Base-by-base conservation (phyloP, 2,797 vertebrate genomes). In the Ambastaia sidthimunki region DNA sequence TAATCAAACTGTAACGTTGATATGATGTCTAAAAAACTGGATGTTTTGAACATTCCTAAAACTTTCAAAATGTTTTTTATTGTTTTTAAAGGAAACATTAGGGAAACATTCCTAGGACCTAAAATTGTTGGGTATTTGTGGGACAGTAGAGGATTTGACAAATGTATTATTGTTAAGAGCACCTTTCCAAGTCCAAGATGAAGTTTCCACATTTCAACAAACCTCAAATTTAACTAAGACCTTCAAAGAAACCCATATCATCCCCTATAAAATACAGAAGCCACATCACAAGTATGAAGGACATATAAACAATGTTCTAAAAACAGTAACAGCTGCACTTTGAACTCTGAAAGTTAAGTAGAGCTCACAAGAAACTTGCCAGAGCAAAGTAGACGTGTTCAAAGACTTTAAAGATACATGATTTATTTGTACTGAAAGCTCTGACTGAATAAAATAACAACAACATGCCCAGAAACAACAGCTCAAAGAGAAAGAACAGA, bases 391-490 rank as follows among this genome's bases (percentile, higher is more conserved):
- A 66, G 75, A 83, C 19, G 71, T 67, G 59, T 79, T 34, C 59
- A 65, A 78, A 76, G 71, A 60, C 70, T 68, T 34, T 62, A 75
- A 74, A 25, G 71, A 65, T 52, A 60, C 25, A 70, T 50, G 16
- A 81, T 71, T 70, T 75, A 81, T 76, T 76, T 76, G 9, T 62
- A 72, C 31, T 71, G 52, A 84, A 72, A 52, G 70, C 44, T 71
- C 71, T 7, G 34, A 62, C 31, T 71, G 76, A 71, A 71, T 74
- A 48, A 80, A 63, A 83, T 66, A 71, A 83, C 81, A 80, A 59
- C 57, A 74, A 55, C 37, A 62, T 37, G 31, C 41, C 68, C 57
- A 78, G 68, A 78, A 78, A 65, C 48, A 79, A 71, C 68, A 74
- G 71, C 71, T 67, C 70, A 25, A 19, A 74, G 50, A 69, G 68